Conservation (phyloP, 2,113 vertebrate species). For the Lamprologus sp. region DNA sequence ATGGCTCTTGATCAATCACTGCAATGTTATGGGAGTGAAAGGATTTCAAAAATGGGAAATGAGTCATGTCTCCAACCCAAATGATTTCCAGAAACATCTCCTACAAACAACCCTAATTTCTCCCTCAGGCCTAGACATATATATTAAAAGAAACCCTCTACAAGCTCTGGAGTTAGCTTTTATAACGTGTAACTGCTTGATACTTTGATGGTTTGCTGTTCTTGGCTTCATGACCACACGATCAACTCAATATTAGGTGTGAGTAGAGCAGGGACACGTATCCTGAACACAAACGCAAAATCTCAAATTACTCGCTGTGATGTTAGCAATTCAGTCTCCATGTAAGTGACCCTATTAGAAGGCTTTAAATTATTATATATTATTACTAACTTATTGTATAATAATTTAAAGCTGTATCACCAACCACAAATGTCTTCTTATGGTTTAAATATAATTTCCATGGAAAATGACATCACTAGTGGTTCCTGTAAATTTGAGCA, state of each 20-base stretch:
- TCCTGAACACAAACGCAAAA: not conserved
- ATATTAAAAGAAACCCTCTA: not conserved
- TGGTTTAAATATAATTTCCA: not conserved
- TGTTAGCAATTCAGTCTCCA: not conserved
- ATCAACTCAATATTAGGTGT: not conserved
- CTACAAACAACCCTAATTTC: not conserved
- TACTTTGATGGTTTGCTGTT: not conserved
- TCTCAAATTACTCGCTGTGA: not conserved
- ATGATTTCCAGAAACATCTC: not conserved
- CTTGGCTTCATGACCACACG: not conserved
- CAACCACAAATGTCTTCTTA: not conserved
- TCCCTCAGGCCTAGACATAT: not conserved
- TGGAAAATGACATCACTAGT: not conserved
- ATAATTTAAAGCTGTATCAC: not conserved
- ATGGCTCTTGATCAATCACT: not conserved
- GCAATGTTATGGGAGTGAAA: not conserved
- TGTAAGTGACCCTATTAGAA: not conserved
- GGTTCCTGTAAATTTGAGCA: not conserved
- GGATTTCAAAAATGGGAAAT: not conserved
- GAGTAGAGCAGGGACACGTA: not conserved
- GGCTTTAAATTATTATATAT: not conserved
- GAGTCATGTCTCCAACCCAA: not conserved
- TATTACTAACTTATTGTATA: not conserved
- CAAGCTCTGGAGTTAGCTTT: not conserved
- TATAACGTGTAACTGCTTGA: not conserved